Evolutionary conservation across 2,797 vertebrate genomes (phyloP).

Genomic region (Phaenicophaeus curvirostris): DNA sequence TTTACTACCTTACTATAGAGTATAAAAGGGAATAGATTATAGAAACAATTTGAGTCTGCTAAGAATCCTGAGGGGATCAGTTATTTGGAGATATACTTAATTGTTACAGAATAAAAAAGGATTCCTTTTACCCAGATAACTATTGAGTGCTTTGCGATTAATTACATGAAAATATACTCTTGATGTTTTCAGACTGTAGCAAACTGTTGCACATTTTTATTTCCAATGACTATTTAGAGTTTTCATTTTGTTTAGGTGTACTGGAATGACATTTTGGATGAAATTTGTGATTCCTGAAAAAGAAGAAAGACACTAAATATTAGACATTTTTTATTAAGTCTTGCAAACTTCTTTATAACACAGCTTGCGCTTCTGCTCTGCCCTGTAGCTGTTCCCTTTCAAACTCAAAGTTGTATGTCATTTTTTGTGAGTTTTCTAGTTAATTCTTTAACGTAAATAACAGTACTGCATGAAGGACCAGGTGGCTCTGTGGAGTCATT

Average conservation of each 20-base stretch:
- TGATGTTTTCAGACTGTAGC: neutral
- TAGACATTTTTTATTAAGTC: neutral
- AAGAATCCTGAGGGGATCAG: neutral
- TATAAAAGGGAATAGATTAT: neutral
- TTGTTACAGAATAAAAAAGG: neutral
- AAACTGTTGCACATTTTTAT: neutral
- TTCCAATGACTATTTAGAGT: neutral
- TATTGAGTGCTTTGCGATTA: neutral
- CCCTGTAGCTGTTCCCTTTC: neutral
- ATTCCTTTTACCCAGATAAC: neutral
- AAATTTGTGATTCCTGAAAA: neutral
- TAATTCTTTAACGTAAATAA: neutral
- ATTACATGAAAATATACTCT: neutral
- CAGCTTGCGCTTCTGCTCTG: neutral
- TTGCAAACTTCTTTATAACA: neutral
- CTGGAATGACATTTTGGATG: neutral
- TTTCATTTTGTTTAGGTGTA: neutral
- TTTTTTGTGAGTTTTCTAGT: neutral
- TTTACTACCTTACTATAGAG: neutral
- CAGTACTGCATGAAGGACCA: neutral
- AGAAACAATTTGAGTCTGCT: neutral
- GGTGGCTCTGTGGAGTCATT: neutral
- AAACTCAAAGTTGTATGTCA: neutral
- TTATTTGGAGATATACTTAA: neutral
- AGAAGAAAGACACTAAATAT: neutral